Evolutionary conservation across 2,797 vertebrate genomes (phyloP).

Genomic region (Enteromius treurensis): DNA sequence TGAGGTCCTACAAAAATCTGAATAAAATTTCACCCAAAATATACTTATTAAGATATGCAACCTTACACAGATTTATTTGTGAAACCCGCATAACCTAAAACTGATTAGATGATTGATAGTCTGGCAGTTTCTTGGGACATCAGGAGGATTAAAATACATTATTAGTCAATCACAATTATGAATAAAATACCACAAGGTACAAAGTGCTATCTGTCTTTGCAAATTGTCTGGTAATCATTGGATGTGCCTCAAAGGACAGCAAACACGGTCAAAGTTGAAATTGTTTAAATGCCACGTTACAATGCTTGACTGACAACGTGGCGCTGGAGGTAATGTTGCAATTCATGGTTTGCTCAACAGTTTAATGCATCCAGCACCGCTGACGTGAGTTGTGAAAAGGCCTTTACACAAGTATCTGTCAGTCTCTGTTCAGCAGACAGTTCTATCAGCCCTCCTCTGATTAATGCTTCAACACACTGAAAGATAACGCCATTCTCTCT

Average conservation of each 20-base stretch:
- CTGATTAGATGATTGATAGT: background rate
- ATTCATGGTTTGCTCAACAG: background rate
- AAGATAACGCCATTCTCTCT: conserved; percentile 2
- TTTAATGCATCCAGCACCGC: background rate
- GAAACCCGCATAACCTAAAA: too few relatives aligned
- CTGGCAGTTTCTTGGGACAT: background rate
- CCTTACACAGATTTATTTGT: too few relatives aligned
- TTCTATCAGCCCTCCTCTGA: background rate
- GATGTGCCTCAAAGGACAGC: background rate
- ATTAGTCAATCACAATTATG: background rate
- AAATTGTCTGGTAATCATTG: background rate
- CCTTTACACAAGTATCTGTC: background rate
- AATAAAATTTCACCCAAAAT: too few relatives aligned
- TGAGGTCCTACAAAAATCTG: too few relatives aligned
- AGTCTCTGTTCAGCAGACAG: background rate
- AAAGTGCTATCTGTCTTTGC: background rate
- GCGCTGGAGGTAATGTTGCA: background rate
- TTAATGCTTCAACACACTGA: background rate
- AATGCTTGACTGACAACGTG: background rate
- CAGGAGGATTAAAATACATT: background rate
- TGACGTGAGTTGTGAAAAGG: background rate
- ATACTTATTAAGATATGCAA: too few relatives aligned
- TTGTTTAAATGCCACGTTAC: background rate
- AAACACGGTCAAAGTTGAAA: background rate
- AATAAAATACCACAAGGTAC: background rate